Conservation (phyloP, 2,113 vertebrate genomes). For the Etia nguti region DNA sequence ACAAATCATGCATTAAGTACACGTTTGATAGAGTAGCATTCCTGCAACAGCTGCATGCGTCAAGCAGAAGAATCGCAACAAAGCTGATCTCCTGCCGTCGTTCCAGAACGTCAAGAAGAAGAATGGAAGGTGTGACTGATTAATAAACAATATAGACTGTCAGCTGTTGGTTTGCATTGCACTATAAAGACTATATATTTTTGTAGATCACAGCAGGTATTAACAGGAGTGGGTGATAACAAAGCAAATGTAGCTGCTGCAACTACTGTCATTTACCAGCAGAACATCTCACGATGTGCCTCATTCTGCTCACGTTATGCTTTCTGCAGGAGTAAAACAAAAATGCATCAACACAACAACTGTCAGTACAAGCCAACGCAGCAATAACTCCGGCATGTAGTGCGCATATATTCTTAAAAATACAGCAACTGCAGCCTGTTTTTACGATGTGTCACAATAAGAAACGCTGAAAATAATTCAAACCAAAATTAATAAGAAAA, state of each 20-base stretch:
- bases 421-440: not conserved
- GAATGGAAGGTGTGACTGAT: not conserved
- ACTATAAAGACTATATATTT: not conserved
- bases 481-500: not conserved
- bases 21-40: not conserved
- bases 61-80: not conserved
- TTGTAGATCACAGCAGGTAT: not conserved
- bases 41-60: not conserved
- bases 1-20: not conserved
- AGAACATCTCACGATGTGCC: not conserved
- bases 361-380: not conserved
- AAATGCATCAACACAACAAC: not conserved
- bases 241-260: not conserved
- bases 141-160: not conserved
- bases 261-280: not conserved
- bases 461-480: not conserved
- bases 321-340: not conserved
- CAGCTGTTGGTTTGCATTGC: not conserved
- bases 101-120: not conserved
- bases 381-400: not conserved
- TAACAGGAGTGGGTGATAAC: not conserved
- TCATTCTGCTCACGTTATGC: not conserved
- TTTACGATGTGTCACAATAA: rapidly evolving
- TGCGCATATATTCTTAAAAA: not conserved
- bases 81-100: not conserved